Evolutionary conservation across 2,113 vertebrate species (phyloP).

Genomic region (Burhinus oedicnemus): DNA sequence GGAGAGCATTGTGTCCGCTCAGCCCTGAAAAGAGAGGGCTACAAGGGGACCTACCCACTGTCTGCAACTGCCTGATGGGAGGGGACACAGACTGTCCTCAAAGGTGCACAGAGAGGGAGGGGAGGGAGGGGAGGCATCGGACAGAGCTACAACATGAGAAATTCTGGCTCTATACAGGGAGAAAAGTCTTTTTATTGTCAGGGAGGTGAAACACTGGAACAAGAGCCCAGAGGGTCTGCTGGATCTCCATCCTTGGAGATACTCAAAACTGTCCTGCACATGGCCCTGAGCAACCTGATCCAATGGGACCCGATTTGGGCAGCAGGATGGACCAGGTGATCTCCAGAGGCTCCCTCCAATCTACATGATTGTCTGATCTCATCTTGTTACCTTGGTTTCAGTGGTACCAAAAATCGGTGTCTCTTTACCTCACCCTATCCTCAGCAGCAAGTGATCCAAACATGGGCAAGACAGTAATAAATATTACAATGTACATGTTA

Average conservation of each 20-base stretch:
- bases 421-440: background rate
- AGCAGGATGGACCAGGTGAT: background rate
- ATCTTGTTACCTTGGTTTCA: background rate
- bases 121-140: fast-evolving
- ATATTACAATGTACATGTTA: background rate
- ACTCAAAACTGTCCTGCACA: background rate
- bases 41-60: background rate
- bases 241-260: background rate
- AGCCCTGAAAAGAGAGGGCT: background rate
- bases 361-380: fast-evolving
- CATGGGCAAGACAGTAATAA: background rate
- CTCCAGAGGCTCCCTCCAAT: background rate
- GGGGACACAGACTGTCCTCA: background rate
- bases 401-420: background rate
- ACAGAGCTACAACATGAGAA: background rate
- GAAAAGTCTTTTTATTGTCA: background rate
- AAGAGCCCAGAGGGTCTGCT: background rate
- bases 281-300: background rate
- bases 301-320: background rate
- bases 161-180: fast-evolving
- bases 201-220: background rate
- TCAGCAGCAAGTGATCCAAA: background rate
- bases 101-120: background rate
- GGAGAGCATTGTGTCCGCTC: background rate
- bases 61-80: background rate